Base-by-base conservation (phyloP, 2,113 vertebrate genomes). In the Elephantulus edwardii region DNA sequence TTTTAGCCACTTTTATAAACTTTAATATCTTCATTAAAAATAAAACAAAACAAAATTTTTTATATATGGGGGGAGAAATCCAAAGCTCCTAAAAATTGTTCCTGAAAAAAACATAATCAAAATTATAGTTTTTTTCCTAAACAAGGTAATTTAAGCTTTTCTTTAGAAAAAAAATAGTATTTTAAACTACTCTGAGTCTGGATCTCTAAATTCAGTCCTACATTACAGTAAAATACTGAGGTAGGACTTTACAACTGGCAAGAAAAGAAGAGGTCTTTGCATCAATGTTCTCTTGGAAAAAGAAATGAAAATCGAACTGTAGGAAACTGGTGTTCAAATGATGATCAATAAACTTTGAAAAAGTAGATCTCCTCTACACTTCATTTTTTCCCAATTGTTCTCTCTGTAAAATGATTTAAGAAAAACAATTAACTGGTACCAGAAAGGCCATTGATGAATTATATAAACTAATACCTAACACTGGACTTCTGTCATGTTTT, bases 101-200 rank as follows among this genome's bases (percentile, higher is more conserved):
- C 48, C 28, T 50, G 6, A 33, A 75, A 48, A 46, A 48, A 10
- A 40, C 30, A 35, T 54, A 78, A 70, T 60, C 35, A 86, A 28
- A 44, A 77, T 80, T 79, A 64, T 35, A 96, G 94, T 8, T 79
- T 40, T 92, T 60, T 88, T 78, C 60, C 46, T 54, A 77, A 72
- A 42, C 86, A 48, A 93, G 46, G 3, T 84, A 91, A 91, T 24
- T 62, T 70, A 42, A 14, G 62, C 50, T 52, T 66, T 88, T 86
- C 30, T 48, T 81, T 77, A 89, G 68, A 87, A 74, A 91, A 86
- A 33, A 2, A 92, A 48, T 24, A 86, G 80, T 48, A 35, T n/a
- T 93, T 90, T 52, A 82, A 68, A 92, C 10, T 14, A 84, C 28
- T 54, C 20, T 50, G 66, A 86, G 80, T 74, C 54, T 89, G 35